These are phyloP conservation scores for Enchytraeus crypticus DNA, from an alignment of 2,888 invertebrate genomes.

Conservation along the genomic window DNA sequence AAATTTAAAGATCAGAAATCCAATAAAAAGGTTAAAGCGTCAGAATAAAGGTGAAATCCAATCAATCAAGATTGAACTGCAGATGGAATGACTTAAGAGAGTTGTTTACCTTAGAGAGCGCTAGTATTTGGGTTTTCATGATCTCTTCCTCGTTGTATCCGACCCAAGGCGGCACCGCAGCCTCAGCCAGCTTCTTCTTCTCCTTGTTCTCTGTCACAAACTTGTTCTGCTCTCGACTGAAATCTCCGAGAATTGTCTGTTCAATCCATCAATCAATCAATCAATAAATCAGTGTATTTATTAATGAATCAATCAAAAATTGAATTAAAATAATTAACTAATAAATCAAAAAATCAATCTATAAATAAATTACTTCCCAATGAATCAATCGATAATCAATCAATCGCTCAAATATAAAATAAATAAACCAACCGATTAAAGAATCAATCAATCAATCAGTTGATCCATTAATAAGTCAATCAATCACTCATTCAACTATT, in stretches of 20 bases:
- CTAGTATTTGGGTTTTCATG: constrained; percentile 88
- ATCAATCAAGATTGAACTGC: neutral
- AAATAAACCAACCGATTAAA: no score
- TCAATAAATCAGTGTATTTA: no score
- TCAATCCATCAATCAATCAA: no score
- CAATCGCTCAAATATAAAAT: no score
- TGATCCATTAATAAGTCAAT: no score
- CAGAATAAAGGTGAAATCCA: no score
- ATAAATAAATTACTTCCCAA: neutral
- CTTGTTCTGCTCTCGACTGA: constrained; percentile 92
- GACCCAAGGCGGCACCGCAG: constrained; percentile 74
- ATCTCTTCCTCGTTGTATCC: constrained; percentile 88
- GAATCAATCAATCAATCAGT: no score
- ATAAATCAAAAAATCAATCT: no score
- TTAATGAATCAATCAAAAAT: neutral
- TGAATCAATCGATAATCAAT: no score
- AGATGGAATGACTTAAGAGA: neutral
- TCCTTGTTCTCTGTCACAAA: constrained; percentile 80
- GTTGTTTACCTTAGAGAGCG: constrained; percentile 69
- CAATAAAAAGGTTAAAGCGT: no score
- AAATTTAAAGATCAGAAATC: no score
- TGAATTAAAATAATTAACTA: neutral
- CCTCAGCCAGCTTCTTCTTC: constrained; percentile 50
- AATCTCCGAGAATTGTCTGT: constrained; percentile 87
- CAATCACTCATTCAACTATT: no score